phyloP scores from a whole-genome alignment of 1,140 invertebrate genomes.

The Geopemphigus sp. region DNA sequence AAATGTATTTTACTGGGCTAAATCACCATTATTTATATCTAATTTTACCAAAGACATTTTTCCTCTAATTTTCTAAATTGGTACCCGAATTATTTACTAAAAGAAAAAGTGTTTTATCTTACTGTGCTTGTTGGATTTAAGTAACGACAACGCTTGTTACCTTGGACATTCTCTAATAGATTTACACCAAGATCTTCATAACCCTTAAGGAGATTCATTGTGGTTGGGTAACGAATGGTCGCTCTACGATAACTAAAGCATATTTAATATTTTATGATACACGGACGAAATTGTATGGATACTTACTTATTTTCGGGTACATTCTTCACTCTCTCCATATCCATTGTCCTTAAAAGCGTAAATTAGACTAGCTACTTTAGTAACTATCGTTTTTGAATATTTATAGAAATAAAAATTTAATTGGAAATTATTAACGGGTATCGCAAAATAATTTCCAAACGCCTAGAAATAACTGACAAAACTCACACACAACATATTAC shows the following conservation, averaged over 20 bases:
- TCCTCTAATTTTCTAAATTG: not conserved
- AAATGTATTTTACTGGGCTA: too few relatives aligned
- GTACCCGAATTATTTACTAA: not conserved
- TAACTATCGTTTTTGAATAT: not conserved
- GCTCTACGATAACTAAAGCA: not conserved
- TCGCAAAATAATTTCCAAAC: not conserved
- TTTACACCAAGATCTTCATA: constrained; percentile 18
- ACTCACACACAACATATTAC: too few relatives aligned
- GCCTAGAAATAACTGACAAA: not conserved
- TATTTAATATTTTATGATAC: not conserved
- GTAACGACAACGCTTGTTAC: constrained; percentile 17
- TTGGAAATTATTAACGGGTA: not conserved
- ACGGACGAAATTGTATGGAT: not conserved
- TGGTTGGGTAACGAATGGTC: not conserved
- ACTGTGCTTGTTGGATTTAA: constrained; percentile 16
- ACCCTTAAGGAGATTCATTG: not conserved
- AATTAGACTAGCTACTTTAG: not conserved
- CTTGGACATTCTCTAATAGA: not conserved
- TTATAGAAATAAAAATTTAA: not conserved
- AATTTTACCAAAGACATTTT: too few relatives aligned
- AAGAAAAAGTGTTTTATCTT: not conserved
- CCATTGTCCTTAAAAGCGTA: not conserved
- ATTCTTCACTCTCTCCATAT: too few relatives aligned
- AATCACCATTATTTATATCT: too few relatives aligned
- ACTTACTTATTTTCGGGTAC: not conserved